Percentiles rank a stretch among this genome's conserved stretches.
Conservation (phyloP, 2,797 vertebrate species). For the Pseudopleuronectes americanus region DNA sequence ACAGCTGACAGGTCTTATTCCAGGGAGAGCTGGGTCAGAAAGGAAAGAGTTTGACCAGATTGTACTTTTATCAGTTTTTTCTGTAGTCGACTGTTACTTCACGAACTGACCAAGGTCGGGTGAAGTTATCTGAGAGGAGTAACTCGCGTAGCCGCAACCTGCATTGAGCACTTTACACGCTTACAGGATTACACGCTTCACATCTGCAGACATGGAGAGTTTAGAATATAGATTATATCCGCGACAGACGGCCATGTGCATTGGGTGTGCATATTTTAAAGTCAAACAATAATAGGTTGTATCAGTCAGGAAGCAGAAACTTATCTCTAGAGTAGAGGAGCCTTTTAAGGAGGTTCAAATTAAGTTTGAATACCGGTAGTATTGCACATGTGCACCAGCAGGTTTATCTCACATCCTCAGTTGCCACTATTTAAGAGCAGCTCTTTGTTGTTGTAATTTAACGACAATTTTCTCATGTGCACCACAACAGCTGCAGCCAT, state of each 20-base stretch:
- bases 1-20: slow-evolving; percentile 4
- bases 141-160: slow-evolving; percentile 2
- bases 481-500: background rate
- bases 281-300: background rate
- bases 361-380: background rate
- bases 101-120: background rate
- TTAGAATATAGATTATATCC: background rate
- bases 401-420: slow-evolving; percentile 1
- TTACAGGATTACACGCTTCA: background rate
- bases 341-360: slow-evolving; percentile 1
- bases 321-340: background rate
- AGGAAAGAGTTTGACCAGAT: slow-evolving; percentile 15
- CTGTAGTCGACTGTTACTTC: background rate
- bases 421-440: slow-evolving; percentile 3
- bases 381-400: background rate
- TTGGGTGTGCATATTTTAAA: slow-evolving; percentile 1
- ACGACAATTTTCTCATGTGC: too few relatives aligned
- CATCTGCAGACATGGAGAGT: slow-evolving; percentile 7
- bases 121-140: slow-evolving; percentile 2
- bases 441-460: slow-evolving; percentile 4
- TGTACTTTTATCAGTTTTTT: slow-evolving; percentile 22
- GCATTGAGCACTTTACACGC: background rate
- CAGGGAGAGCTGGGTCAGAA: background rate
- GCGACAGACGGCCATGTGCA: background rate
- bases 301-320: slow-evolving; percentile 12